Evolutionary conservation across 2,113 vertebrate genomes (phyloP), one percentile per base, ranked within the genome.

Genomic region (Oncorhynchus keta): DNA sequence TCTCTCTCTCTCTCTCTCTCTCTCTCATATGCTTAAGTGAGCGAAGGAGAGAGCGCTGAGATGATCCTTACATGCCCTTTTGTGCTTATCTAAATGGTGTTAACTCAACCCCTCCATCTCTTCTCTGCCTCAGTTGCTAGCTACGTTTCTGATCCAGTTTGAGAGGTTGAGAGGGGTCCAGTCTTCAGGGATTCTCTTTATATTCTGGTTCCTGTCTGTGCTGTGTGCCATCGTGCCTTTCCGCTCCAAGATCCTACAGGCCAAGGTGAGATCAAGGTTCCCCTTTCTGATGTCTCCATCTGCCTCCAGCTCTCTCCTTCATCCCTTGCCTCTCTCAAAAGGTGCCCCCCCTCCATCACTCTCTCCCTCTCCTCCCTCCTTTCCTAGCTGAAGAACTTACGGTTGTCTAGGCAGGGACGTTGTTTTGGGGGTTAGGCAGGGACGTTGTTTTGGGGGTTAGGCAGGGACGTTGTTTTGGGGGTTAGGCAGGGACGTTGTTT

Each of bases 171-270:
- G 81, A 3, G 98, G 98, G 48, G 87, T 98, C 2, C 96, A 95
- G 90, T 99, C 98, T 61, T 98, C 97, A 0, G 97, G 97, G 22
- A 90, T 99, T 70, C 96, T 98, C 82, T 94, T 97, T 90, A 92
- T 96, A 88, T 99, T 98, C 94, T 99, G 98, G 98, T 94, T 97
- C 83, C 83, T 98, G 86, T 95, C 94, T 7, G 86, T 95, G 76
- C 81, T 96, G 68, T 98, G 95, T 32, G 95, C 95, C 68, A 83
- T 96, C n/a, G 89, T 94, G 79, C 95, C 97, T 82, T 94, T 99
- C 84, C 92, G 96, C 69, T 99, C 98, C 80, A 98, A 97, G 92
- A 96, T 99, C 92, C 91, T 97, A 6, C 87, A 89, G 57, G 91
- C 92, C 51, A 9, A 95, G 96, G 97, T 98, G 92, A 90, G 88